phyloP scores from a whole-genome alignment of 2,888 invertebrate genomes.

The Allacma fusca region DNA sequence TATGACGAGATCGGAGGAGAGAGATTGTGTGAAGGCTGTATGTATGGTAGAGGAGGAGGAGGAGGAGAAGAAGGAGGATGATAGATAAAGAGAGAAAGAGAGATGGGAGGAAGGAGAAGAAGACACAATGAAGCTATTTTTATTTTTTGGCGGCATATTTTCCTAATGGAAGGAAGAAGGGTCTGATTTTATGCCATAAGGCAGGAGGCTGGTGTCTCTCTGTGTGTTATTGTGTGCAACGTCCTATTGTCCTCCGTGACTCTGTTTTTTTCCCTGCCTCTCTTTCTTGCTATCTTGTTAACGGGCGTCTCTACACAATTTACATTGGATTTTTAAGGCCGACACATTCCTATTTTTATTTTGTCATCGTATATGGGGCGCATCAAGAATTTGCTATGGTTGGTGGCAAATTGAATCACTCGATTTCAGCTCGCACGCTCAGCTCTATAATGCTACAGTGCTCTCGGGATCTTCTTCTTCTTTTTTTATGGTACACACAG shows the following conservation, averaged over 20 bases:
- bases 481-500: neutral
- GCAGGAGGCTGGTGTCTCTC: neutral
- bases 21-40: too few relatives aligned
- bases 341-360: conserved; percentile 39
- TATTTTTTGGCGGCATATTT: conserved; percentile 34
- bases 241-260: conserved; percentile 27
- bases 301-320: conserved; percentile 11
- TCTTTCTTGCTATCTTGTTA: conserved; percentile 21
- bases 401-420: conserved; percentile 34
- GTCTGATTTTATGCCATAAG: conserved; percentile 17
- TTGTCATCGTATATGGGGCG: conserved; percentile 37
- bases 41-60: too few relatives aligned
- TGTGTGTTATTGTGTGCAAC: conserved; percentile 1
- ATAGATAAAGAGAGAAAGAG: neutral
- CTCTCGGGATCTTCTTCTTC: too few relatives aligned
- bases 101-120: neutral
- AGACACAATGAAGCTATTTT: conserved; percentile 34
- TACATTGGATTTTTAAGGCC: conserved; percentile 8
- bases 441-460: neutral
- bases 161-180: conserved; percentile 17
- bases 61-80: neutral
- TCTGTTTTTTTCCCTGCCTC: neutral
- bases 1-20: too few relatives aligned
- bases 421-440: conserved; percentile 14
- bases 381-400: conserved; percentile 38